Conservation (phyloP, 2,888 invertebrate species). For the Euclidia mi region DNA sequence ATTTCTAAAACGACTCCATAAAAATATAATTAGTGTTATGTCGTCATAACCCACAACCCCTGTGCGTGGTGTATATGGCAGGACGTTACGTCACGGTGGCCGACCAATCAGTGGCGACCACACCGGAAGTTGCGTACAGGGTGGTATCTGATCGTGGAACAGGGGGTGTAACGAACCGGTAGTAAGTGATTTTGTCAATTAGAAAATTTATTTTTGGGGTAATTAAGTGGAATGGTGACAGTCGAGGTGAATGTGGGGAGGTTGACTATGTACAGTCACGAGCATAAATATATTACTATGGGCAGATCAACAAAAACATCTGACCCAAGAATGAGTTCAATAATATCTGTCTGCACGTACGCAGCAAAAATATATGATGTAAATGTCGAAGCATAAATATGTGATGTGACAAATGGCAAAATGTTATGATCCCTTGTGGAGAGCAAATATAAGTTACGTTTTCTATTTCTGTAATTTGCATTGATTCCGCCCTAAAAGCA, state of each 20-base stretch:
- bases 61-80: conserved; percentile 38
- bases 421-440: too few species aligned
- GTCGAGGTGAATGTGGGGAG: not conserved
- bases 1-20: conserved; percentile 26
- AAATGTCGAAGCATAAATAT: too few species aligned
- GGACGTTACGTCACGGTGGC: conserved; percentile 47
- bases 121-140: conserved; percentile 54
- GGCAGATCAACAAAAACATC: too few species aligned
- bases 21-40: conserved; percentile 40
- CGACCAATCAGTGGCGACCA: conserved; percentile 46
- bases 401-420: too few species aligned
- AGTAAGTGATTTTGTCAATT: conserved; percentile 57
- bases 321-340: too few species aligned
- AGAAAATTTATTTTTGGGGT: conserved; percentile 47
- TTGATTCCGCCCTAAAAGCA: too few species aligned
- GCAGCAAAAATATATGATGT: too few species aligned
- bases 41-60: conserved; percentile 42
- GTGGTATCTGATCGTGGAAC: conserved; percentile 51
- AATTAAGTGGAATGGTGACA: conserved; percentile 40
- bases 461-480: too few species aligned
- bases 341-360: too few species aligned
- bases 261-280: too few species aligned
- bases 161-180: conserved; percentile 42
- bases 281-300: too few species aligned
- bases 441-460: too few species aligned